Base-by-base conservation (phyloP, 2,113 vertebrate species). In the Pedionomus torquatus region DNA sequence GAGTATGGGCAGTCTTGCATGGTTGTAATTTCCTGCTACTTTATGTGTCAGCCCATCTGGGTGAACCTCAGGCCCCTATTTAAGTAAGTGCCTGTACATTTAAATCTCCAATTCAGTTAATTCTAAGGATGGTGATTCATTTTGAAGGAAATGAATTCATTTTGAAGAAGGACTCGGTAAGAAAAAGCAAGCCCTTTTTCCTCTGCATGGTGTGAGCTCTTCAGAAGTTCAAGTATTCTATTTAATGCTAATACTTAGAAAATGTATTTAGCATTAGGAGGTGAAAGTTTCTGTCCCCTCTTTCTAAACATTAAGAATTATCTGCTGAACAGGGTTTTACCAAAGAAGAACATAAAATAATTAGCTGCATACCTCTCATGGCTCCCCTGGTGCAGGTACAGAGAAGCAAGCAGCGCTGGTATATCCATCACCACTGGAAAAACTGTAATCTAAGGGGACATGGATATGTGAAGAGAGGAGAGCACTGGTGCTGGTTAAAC, bases 11-110 rank as follows among this genome's bases (percentile, higher is more conserved):
- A 86, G 68, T 33, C 84, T 70, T 11, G 5, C 83, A 65, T 19
- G 68, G 70, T 74, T 81, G 69, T 33, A 60, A 96, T 95, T 95
- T 94, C 80, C 57, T 83, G 49, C 44, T 52, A 44, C 52, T 91
- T 92, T 72, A 83, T 61, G 60, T 52, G 75, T 82, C 86, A 87
- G 64, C 17, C 72, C 71, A 88, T 52, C 70, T 93, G 80, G 68
- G 80, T 55, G 68, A 89, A 90, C 64, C 48, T 83, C 76, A 83
- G 74, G 69, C 63, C 39, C 15, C 18, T 51, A 6, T 48, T 93
- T 33, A 65, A 76, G 49, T 48, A 58, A 77, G 41, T 16, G 17
- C 37, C 71, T 8, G 0, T 25, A 76, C 43, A 64, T 79, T 81
- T 80, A 89, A 39, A 80, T 58, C 66, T 83, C 63, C 39, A 63